These are phyloP conservation scores for Pristionchus mayeri DNA, from an alignment of 2,888 invertebrate genomes.

Conservation along the genomic window DNA sequence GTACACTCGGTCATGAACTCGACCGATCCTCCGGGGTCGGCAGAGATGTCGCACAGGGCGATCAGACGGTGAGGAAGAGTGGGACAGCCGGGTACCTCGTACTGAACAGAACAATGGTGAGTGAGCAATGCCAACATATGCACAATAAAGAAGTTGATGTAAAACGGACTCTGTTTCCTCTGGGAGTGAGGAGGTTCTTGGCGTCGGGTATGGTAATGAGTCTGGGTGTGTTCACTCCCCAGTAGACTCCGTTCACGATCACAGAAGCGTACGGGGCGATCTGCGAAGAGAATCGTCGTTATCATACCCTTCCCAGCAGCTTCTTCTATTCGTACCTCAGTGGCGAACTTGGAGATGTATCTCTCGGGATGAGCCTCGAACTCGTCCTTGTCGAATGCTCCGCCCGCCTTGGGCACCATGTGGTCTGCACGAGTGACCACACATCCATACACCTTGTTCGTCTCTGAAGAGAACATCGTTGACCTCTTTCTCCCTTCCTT, in stretches of 20 bases:
- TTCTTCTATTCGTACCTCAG: no score
- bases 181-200: constrained; percentile 85
- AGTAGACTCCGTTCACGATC: constrained; percentile 97
- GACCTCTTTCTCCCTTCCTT: not conserved
- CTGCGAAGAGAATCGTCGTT: constrained; percentile 76
- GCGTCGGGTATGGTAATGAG: constrained; percentile 97
- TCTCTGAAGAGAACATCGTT: constrained; percentile 81
- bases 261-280: constrained; percentile 98
- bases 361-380: constrained; percentile 93
- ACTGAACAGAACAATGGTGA: constrained; percentile 52
- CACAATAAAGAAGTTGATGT: not conserved
- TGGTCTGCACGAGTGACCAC: constrained; percentile 95
- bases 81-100: constrained; percentile 69
- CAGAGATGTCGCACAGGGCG: constrained; percentile 96
- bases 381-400: constrained; percentile 78
- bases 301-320: not conserved
- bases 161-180: constrained; percentile 42
- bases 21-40: constrained; percentile 90
- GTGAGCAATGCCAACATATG: no score
- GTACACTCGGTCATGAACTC: constrained; percentile 98
- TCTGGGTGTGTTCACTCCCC: constrained; percentile 97
- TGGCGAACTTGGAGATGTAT: constrained; percentile 95
- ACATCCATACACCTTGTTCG: constrained; percentile 95
- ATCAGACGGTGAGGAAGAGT: constrained; percentile 81
- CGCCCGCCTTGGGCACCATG: constrained; percentile 89